These are phyloP conservation scores for Heliconius hewitsoni DNA, from an alignment of 1,140 invertebrate species.

Conservation along the genomic window DNA sequence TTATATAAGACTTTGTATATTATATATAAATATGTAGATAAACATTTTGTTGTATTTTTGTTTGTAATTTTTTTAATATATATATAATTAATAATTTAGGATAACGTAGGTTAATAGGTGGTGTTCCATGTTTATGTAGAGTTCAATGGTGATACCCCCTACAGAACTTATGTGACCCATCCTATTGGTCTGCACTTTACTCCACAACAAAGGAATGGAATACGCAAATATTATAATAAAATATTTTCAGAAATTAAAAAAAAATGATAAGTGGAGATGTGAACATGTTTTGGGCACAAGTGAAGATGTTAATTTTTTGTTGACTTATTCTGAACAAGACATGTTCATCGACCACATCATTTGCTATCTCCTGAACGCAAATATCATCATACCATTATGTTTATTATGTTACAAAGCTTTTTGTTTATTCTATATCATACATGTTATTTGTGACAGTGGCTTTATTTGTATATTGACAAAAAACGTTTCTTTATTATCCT, in stretches of 20 bases:
- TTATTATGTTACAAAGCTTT: no score
- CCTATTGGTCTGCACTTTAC: neutral
- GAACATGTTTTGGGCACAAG: conserved; percentile 25
- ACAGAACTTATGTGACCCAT: neutral
- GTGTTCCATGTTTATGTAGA: no score
- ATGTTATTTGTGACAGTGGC: no score
- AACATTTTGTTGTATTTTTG: no score
- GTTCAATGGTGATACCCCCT: neutral
- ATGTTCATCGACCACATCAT: conserved; percentile 22
- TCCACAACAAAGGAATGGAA: neutral
- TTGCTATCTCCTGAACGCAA: neutral
- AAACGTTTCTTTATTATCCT: neutral
- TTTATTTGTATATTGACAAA: neutral
- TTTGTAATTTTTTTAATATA: no score
- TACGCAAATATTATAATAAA: no score
- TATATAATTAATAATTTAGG: no score
- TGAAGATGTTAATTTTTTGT: neutral
- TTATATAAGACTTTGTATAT: no score
- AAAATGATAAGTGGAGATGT: conserved; percentile 22
- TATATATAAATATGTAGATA: no score
- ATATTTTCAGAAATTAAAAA: neutral
- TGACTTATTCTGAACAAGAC: conserved; percentile 20
- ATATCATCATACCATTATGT: neutral
- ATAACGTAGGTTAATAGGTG: no score
- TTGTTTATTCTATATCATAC: no score